phyloP scores from a whole-genome alignment of 2,113 vertebrate genomes.

The Triplophysa tibetana region DNA sequence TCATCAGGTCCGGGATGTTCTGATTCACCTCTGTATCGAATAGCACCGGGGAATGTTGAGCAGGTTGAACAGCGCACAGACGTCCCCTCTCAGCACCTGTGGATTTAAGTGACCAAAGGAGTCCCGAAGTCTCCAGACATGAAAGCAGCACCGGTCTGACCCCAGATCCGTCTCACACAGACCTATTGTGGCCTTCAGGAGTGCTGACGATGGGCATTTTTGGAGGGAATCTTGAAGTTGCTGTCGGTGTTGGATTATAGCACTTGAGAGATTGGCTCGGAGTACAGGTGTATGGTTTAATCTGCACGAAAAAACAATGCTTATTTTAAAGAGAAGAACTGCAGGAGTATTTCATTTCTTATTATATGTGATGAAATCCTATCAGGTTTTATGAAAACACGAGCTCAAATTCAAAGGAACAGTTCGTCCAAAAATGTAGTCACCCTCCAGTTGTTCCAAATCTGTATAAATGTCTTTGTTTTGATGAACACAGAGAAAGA shows the following conservation, averaged over 20 bases:
- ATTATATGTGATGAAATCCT: background rate
- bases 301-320: background rate
- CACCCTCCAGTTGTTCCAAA: no score
- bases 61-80: conserved; percentile 33
- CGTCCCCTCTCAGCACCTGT: conserved; percentile 52
- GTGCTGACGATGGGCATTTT: conserved; percentile 40
- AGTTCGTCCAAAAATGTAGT: no score
- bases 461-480: no score
- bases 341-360: background rate
- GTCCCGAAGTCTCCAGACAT: conserved; percentile 28
- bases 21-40: conserved; percentile 48
- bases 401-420: no score
- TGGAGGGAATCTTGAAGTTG: no score
- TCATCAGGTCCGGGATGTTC: conserved; percentile 42
- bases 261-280: background rate
- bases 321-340: background rate
- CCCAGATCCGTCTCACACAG: conserved; percentile 42
- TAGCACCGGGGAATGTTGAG: conserved; percentile 50
- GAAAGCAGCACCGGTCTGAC: conserved; percentile 32
- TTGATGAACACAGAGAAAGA: no score
- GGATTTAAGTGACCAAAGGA: conserved; percentile 39
- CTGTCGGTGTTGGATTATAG: conserved; percentile 32
- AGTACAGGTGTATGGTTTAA: background rate
- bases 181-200: conserved; percentile 49
- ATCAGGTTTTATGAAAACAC: background rate